Evolutionary conservation across 2,113 vertebrate genomes (phyloP).

Genomic region (Arothron firmamentum): DNA sequence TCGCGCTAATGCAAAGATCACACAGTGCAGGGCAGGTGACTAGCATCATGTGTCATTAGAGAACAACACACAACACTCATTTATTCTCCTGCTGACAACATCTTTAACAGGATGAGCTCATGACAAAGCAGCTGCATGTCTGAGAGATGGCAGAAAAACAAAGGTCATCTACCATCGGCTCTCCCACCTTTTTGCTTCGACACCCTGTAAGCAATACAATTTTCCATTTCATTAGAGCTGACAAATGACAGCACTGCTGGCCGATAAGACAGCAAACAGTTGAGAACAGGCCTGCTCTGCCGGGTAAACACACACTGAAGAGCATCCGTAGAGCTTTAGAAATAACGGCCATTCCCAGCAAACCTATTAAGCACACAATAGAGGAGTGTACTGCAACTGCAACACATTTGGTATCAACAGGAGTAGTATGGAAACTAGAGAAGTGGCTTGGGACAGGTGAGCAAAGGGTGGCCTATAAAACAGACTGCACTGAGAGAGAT

Average conservation of each 20-base stretch:
- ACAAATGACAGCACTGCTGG: conserved; percentile 51
- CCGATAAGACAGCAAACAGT: conserved; percentile 47
- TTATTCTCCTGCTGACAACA: conserved; percentile 45
- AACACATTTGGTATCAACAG: conserved; percentile 25
- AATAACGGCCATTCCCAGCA: conserved; percentile 13
- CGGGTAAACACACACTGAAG: conserved; percentile 36
- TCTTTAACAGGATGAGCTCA: conserved; percentile 27
- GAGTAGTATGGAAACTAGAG: conserved; percentile 13
- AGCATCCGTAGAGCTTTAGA: conserved; percentile 34
- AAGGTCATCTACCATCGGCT: conserved; percentile 6
- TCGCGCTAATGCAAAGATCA: conserved; percentile 33
- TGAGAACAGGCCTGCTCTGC: conserved; percentile 20
- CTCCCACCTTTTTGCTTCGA: conserved; percentile 41
- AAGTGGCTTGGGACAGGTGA: conserved; percentile 18
- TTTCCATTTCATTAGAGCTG: conserved; percentile 64
- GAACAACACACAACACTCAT: conserved; percentile 45
- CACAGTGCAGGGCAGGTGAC: conserved; percentile 43
- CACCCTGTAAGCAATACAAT: conserved; percentile 38
- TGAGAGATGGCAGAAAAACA: conserved; percentile 44
- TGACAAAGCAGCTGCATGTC: conserved; percentile 41
- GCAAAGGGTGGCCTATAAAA: conserved; percentile 44
- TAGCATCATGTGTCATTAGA: conserved; percentile 32
- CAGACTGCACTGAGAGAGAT: conserved; percentile 14
- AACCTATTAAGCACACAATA: conserved; percentile 25
- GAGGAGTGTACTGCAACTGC: conserved; percentile 22